These are phyloP conservation scores for Gnathonemus longibarbis DNA, from an alignment of 2,113 vertebrate species.

Conservation along the genomic window DNA sequence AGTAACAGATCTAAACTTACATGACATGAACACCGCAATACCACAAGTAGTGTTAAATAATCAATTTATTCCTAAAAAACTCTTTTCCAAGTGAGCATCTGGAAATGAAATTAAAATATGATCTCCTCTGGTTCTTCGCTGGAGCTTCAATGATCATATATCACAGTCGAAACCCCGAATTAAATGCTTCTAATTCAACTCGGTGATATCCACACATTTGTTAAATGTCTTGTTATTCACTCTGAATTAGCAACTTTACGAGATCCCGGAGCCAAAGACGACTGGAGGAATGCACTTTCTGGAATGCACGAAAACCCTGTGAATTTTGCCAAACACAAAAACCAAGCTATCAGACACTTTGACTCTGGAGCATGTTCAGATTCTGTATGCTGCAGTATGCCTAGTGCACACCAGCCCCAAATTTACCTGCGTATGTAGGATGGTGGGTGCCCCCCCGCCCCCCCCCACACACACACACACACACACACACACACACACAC, in stretches of 20 bases:
- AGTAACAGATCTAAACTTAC: neutral
- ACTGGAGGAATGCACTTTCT: neutral
- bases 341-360: neutral
- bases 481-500: too few relatives aligned
- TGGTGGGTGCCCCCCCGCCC: neutral
- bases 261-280: neutral
- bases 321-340: neutral
- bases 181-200: neutral
- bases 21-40: neutral
- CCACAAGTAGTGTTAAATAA: neutral
- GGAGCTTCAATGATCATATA: neutral
- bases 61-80: neutral
- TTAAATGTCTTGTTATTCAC: neutral
- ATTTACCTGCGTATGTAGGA: neutral
- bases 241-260: neutral
- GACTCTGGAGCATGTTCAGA: neutral
- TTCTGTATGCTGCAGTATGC: neutral
- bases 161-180: neutral
- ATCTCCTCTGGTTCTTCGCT: neutral
- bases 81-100: neutral
- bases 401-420: neutral
- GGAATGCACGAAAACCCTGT: neutral
- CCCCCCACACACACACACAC: too few relatives aligned
- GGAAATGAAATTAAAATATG: neutral
- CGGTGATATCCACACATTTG: neutral